A percentile compares a stretch with the other conserved stretches of the same genome.
Evolutionary conservation across 2,113 vertebrate genomes (phyloP).

Genomic region (Promerops cafer): DNA sequence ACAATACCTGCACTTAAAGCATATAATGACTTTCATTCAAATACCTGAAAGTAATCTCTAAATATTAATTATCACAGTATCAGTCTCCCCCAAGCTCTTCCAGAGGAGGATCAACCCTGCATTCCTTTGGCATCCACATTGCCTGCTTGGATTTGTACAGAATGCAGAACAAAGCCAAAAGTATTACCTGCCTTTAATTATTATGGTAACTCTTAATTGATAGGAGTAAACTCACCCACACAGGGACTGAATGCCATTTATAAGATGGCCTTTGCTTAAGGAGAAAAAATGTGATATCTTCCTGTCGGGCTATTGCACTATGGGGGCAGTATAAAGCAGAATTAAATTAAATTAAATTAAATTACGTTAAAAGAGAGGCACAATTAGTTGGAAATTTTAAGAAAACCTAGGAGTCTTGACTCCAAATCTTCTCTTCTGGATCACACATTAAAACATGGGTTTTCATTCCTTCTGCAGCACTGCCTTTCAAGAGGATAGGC

Average conservation of each 20-base stretch:
- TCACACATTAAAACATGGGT: background rate
- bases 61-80: background rate
- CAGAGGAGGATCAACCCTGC: background rate
- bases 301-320: background rate
- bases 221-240: background rate
- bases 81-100: background rate
- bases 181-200: background rate
- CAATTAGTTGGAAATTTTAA: background rate
- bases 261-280: background rate
- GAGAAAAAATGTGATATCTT: background rate
- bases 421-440: background rate
- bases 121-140: background rate
- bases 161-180: background rate
- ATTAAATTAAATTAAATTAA: background rate
- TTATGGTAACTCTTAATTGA: background rate
- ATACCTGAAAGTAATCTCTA: background rate
- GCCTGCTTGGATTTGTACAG: background rate
- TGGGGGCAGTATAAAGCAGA: background rate
- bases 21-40: constrained; percentile 4
- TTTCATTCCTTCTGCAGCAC: background rate
- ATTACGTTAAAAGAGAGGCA: background rate
- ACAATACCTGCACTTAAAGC: background rate
- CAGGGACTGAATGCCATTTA: background rate
- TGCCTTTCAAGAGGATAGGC: background rate
- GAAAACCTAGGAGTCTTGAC: background rate